Conservation (phyloP, 2,797 vertebrate species). For the Sebastes matsubarae region DNA sequence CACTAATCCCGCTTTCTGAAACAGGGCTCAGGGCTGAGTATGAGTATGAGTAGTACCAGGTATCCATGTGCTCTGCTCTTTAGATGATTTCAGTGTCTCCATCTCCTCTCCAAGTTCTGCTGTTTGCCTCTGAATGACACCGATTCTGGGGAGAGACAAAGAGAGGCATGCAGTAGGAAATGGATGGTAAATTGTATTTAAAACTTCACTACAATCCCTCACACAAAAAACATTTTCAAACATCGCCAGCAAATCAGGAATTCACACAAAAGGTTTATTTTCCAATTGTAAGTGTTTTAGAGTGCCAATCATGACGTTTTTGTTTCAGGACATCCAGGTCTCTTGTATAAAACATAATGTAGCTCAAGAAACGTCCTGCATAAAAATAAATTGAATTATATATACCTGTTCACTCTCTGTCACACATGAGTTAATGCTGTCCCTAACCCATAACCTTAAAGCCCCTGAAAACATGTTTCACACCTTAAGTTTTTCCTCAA, state of each 20-base stretch:
- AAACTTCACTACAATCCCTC: not conserved
- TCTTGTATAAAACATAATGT: not conserved
- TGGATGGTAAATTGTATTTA: not conserved
- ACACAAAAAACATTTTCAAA: not conserved
- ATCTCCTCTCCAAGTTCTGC: constrained; percentile 69
- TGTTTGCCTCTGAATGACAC: constrained; percentile 76
- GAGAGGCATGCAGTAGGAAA: not conserved
- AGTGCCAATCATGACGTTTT: not conserved
- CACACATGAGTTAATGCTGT: not conserved
- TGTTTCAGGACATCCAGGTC: not conserved
- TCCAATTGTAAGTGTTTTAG: not conserved
- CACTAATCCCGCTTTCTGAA: too few species aligned
- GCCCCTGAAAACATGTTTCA: not conserved
- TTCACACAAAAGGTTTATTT: not conserved
- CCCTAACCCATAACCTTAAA: not conserved
- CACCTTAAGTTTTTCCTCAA: not conserved
- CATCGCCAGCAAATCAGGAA: not conserved
- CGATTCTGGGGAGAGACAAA: constrained; percentile 66
- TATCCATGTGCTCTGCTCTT: constrained; percentile 23
- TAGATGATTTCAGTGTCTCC: constrained; percentile 33
- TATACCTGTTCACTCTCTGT: not conserved
- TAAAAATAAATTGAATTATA: not conserved
- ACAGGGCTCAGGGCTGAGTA: not conserved
- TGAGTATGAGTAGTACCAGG: constrained; percentile 27
- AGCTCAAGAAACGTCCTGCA: not conserved